Base-by-base conservation (phyloP, 2,113 vertebrate species). In the Oxyura jamaicensis region DNA sequence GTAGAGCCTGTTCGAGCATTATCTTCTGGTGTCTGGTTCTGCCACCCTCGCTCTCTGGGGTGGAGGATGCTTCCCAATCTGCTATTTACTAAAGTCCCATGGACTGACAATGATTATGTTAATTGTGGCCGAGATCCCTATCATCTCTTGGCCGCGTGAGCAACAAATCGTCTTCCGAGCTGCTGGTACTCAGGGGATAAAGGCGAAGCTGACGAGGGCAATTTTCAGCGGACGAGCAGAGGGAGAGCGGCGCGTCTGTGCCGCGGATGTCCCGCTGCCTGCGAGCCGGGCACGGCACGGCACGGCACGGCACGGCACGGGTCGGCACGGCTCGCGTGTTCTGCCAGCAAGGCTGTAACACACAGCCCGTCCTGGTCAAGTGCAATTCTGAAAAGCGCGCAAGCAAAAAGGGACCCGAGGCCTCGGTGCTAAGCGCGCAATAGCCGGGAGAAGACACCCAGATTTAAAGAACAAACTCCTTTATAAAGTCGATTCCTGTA, bases 1-100 rank as follows among this genome's bases (percentile, higher is more conserved):
- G 86, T 68, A 86, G 58, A 96, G 82, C 48, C 86, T 86, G 48
- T 86, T 77, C 10, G 68, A 86, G 86, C 85, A 83, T 93, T 96
- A 91, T 91, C 86, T 96, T 72, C 71, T 63, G 17, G 62, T 89
- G 85, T 53, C 71, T 82, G 46, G 36, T 94, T 79, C 77, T 41
- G 74, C 66, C 73, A 9, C 36, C 44, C 91, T 90, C 17, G 2
- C 55, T 75, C 85, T 86, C 83, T 25, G 16, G 77, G 77, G 96
- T 35, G 75, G 56, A 92, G 58, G 83, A 81, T 89, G 90, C 88
- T 86, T 88, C 94, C 58, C 78, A 46, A 73, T 75, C 85, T 78
- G 79, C 68, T 88, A 5, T 58, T 88, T 62, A 69, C 76, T 20
- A 68, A 73, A 42, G 10, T 63, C 85, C 36, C 83, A 46, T 9